Base-by-base conservation (phyloP, 2,888 invertebrate species). In the Hemistola chrysoprasaria region DNA sequence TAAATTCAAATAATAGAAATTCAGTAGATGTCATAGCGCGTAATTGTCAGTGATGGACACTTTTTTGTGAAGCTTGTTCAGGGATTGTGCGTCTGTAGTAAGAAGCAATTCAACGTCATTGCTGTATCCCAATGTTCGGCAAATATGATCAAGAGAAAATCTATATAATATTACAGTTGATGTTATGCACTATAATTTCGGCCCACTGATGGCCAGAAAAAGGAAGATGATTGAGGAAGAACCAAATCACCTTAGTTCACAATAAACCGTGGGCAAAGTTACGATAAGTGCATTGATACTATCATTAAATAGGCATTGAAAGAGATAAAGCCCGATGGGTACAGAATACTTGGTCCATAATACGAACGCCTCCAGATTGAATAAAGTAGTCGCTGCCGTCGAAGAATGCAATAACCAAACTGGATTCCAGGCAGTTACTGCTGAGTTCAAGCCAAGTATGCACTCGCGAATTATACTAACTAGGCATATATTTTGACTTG, bases 401-500 rank as follows among this genome's bases (percentile, higher is more conserved):
- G 31, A 37, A 50, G 55, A 57, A 59, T 51, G 63, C 58, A 56
- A 56, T 59, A 53, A 53, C 62, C 51, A 53, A 62, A 62, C 65
- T 60, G 61, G 62, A 62, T 64, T 65, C 59, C 58, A 40, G 33
- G 32, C 36, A 40, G 36, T 21, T 38, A 32, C 40, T 39, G 47
- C 44, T 45, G 40, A n/a, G n/a, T 24, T 36, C 30, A 33, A 30
- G 23, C 38, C 24, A 38, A 45, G 31, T 36, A 25, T 36, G 38
- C 38, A 34, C 21, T 27, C 27, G 32, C n/a, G 21, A 26, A 33
- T 29, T 31, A 34, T 23, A 30, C 34, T 40, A 25, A 9, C 34
- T 28, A 26, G 16, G n/a, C n/a, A n/a, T n/a, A 16, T 25, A 11
- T 10, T 23, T 27, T 23, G 1, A 8, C n/a, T n/a, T n/a, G n/a